Evolutionary conservation across 1,140 invertebrate species (phyloP), one percentile per base, ranked within the genome.

Genomic region (Dendrolimus kikuchii): DNA sequence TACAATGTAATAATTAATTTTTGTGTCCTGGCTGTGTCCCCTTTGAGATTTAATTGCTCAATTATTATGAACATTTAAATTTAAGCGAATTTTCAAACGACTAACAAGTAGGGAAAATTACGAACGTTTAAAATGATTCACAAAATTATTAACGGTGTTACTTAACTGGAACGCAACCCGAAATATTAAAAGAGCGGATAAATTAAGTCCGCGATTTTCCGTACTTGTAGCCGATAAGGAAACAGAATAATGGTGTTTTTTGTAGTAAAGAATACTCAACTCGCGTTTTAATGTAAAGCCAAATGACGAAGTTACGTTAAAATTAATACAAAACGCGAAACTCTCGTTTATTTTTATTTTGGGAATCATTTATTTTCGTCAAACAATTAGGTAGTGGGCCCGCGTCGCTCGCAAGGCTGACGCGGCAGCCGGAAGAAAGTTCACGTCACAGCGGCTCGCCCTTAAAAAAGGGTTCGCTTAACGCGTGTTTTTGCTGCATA

Each of bases 361-460:
- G 60, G 66, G 71, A 72, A 81, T 83, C 75, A 85, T 82, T 85
- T 82, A 79, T 83, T 83, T 81, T 78, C 76, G 75, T 81, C 72
- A 73, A 81, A 75, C 76, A 85, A 85, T 81, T 81, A 81, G 74
- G 72, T 64, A 60, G 65, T 53, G 62, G 59, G 59, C 58, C 59
- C 60, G 57, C 68, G 69, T 71, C 59, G 67, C 48, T 65, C 58
- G 72, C 65, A 67, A 66, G 68, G 66, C 56, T 58, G 61, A 50
- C 55, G 59, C 56, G 57, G 62, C 48, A 53, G 64, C 51, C 62
- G 68, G 68, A 78, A 75, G 77, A 78, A 81, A 78, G 64, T 74
- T 67, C 68, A 62, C 71, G 67, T 81, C 72, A 70, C 72, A 75
- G 70, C 64, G 53, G 50, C 60, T 65, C 61, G 59, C 68, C 56